Evolutionary conservation across 2,113 vertebrate genomes (phyloP), one percentile per base, ranked within the genome.

Genomic region (Oophaga pumilio): DNA sequence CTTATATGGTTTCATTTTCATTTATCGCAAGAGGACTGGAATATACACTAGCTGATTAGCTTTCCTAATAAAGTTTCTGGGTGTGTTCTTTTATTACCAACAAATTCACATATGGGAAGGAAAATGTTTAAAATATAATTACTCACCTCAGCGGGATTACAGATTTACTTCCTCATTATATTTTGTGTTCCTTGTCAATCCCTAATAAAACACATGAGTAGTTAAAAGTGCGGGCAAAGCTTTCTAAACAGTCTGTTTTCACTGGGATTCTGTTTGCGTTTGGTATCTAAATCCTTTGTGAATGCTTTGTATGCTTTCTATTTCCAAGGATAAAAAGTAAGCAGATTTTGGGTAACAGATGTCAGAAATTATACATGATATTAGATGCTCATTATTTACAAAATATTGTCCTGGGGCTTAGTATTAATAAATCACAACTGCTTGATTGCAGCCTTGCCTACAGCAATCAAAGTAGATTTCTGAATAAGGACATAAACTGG

Each of bases 371-470:
- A 87, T 76, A 62, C 33, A 76, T 43, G 53, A 82, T 87, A 87
- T 82, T 87, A 82, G 78, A 87, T 74, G 68, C 78, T 82, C 56
- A 82, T 87, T 87, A 87, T 87, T 87, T 87, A 81, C 79, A 82
- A 87, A 87, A 82, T 87, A 87, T 87, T 87, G 82, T 82, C 86
- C 76, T 82, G 86, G 79, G 86, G 68, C 78, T 82, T 69, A 28
- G 78, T 82, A 82, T 82, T 87, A 87, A 87, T 87, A 87, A 82
- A 82, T 87, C 79, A 82, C 73, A 87, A 74, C 68, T 82, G 86
- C 68, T 82, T 82, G 86, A 64, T 82, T 82, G 68, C 86, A 50
- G 79, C 68, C 9, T 82, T 76, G 33, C 60, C 53, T 74, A 33
- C 33, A 43, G 78, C 69, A 64, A 82, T 87, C 50, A 82, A 73